Evolutionary conservation across 2,797 vertebrate species (phyloP).

Genomic region (Pampus argenteus): DNA sequence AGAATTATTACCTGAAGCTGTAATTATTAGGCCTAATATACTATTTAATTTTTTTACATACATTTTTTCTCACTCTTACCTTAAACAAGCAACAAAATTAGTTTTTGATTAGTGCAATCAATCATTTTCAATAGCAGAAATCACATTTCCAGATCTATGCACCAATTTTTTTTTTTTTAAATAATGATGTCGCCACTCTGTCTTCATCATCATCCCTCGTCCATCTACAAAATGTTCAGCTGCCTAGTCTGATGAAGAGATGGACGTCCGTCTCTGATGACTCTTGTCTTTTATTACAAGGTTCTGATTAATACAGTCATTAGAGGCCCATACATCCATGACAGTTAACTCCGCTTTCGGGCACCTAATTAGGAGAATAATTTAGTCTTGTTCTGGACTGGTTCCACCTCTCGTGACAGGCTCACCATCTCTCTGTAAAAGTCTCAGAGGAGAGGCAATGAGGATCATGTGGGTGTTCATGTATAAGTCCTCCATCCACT

Average conservation of each 20-base stretch:
- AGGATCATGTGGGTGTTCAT: not conserved
- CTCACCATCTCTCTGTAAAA: slow-evolving; percentile 35
- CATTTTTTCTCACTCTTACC: no score
- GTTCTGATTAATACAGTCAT: slow-evolving; percentile 29
- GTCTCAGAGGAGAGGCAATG: slow-evolving; percentile 9
- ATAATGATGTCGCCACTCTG: no score
- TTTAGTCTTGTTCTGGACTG: slow-evolving; percentile 32
- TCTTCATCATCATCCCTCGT: not conserved
- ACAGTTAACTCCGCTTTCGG: slow-evolving; percentile 21
- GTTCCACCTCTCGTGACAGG: slow-evolving; percentile 31
- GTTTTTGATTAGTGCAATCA: not conserved
- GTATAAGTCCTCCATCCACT: not conserved
- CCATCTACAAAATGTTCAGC: slow-evolving; percentile 16
- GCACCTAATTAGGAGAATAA: slow-evolving; percentile 32
- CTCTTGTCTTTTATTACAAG: slow-evolving; percentile 32
- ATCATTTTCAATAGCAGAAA: not conserved
- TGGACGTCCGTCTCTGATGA: slow-evolving; percentile 13
- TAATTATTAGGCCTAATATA: not conserved
- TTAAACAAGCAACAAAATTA: not conserved
- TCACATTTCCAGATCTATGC: not conserved
- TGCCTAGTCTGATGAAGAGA: slow-evolving; percentile 24
- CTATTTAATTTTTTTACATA: no score
- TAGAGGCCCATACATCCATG: slow-evolving; percentile 17
- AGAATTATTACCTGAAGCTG: no score
- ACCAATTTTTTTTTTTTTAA: no score